phyloP scores from a whole-genome alignment of 2,113 vertebrate species.

The Apodemus speciosus region DNA sequence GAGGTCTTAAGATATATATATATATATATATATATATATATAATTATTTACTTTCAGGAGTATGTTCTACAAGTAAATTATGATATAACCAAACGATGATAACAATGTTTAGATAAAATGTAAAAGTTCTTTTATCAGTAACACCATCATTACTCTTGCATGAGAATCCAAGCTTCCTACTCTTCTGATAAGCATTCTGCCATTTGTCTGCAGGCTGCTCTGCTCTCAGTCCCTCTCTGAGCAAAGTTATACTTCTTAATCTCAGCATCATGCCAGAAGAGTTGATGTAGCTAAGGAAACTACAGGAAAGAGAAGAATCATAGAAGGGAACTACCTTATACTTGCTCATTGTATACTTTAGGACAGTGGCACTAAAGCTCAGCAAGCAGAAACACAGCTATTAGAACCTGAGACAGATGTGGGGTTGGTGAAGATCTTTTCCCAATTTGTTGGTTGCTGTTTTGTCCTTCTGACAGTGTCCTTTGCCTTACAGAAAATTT shows the following conservation, averaged over 20 bases:
- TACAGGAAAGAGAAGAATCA: not conserved
- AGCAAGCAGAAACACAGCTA: not conserved
- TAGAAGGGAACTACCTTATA: not conserved
- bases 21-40: too few relatives aligned
- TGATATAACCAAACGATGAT: not conserved
- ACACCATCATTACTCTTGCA: not conserved
- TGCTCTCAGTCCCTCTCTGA: fast-evolving
- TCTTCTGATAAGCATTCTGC: not conserved
- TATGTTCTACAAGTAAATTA: not conserved
- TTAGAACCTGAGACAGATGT: not conserved
- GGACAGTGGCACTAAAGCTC: not conserved
- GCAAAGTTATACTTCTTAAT: not conserved
- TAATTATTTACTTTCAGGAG: not conserved
- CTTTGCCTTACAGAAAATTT: too few relatives aligned
- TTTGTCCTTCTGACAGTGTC: too few relatives aligned
- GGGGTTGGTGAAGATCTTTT: too few relatives aligned
- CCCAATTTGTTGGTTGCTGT: too few relatives aligned
- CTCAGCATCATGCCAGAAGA: not conserved
- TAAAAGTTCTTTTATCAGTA: not conserved
- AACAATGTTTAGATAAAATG: not conserved
- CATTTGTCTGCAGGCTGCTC: not conserved
- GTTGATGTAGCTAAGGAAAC: not conserved
- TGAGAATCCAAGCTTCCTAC: not conserved
- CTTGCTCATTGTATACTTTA: not conserved
- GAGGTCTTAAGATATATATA: not conserved